Percentiles rank a stretch among this genome's conserved stretches.
phyloP scores from a whole-genome alignment of 2,113 vertebrate genomes.

The Tupaia tana region DNA sequence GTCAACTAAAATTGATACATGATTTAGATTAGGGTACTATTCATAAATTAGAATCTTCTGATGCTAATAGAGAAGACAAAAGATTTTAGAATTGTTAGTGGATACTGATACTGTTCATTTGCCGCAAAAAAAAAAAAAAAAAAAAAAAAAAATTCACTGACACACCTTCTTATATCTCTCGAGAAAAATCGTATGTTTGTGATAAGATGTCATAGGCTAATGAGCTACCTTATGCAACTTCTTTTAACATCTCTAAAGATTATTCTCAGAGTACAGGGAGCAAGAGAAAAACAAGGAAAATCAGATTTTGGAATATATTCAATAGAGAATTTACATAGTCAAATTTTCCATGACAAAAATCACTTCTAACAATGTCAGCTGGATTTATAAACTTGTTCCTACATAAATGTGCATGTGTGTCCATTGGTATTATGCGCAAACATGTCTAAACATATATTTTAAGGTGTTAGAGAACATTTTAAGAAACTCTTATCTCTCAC shows the following conservation, averaged over 20 bases:
- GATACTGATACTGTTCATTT: conserved; percentile 35
- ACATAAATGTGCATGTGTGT: not conserved
- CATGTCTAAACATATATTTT: not conserved
- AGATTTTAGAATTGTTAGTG: conserved; percentile 19
- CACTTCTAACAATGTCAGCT: conserved; percentile 6
- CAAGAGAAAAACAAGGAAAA: conserved; percentile 64
- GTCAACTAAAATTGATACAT: conserved; percentile 36
- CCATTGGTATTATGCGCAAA: conserved; percentile 30
- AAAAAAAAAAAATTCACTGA: conserved; percentile 27
- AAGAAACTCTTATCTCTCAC: not conserved
- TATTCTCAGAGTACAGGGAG: conserved; percentile 44
- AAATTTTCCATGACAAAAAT: conserved; percentile 52
- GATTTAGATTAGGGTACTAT: not conserved
- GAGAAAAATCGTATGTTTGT: conserved; percentile 26
- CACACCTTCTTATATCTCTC: conserved; percentile 37
- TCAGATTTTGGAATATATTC: conserved; percentile 55
- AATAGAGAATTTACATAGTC: conserved; percentile 35
- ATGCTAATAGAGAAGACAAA: conserved; percentile 14
- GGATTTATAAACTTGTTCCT: conserved; percentile 29
- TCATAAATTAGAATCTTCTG: conserved; percentile 23
- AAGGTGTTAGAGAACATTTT: not conserved
- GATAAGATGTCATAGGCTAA: conserved; percentile 59
- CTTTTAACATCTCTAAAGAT: conserved; percentile 51
- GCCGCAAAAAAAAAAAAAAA: conserved; percentile 56
- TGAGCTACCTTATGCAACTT: conserved; percentile 34